Evolutionary conservation across 1,140 invertebrate genomes (phyloP).

Genomic region (Sesamia nonagrioides): DNA sequence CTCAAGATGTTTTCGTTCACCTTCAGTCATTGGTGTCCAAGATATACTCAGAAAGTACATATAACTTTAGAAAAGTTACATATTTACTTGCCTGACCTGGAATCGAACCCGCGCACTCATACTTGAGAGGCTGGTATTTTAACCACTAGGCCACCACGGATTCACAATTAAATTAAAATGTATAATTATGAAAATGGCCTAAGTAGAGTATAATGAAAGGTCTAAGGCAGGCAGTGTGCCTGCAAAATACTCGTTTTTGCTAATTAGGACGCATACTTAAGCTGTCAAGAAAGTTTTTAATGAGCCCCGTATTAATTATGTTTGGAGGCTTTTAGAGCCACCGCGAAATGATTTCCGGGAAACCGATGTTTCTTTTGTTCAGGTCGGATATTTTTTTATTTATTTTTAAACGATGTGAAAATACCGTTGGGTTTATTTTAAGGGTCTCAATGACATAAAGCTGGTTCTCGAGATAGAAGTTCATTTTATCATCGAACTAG

Average conservation of each 20-base stretch:
- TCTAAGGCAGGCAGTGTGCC: slow-evolving; percentile 2
- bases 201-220: slow-evolving; percentile 27
- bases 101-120: too few species aligned
- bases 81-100: too few species aligned
- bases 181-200: slow-evolving; percentile 36
- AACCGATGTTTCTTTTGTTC: slow-evolving; percentile 28
- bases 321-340: slow-evolving; percentile 19
- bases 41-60: too few species aligned
- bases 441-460: background rate
- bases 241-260: slow-evolving; percentile 19
- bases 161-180: slow-evolving; percentile 29
- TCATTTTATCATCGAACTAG: too few species aligned
- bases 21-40: too few species aligned
- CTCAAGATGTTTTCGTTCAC: too few species aligned
- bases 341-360: slow-evolving; percentile 32
- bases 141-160: too few species aligned
- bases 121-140: too few species aligned
- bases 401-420: background rate
- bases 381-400: background rate
- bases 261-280: slow-evolving; percentile 36
- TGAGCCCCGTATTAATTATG: slow-evolving; percentile 35
- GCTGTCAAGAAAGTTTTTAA: slow-evolving; percentile 34
- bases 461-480: too few species aligned
- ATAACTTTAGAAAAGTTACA: too few species aligned
- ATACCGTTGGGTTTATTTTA: background rate